These are phyloP conservation scores for Melanophora roralis DNA, from an alignment of 2,888 invertebrate species.

Conservation along the genomic window DNA sequence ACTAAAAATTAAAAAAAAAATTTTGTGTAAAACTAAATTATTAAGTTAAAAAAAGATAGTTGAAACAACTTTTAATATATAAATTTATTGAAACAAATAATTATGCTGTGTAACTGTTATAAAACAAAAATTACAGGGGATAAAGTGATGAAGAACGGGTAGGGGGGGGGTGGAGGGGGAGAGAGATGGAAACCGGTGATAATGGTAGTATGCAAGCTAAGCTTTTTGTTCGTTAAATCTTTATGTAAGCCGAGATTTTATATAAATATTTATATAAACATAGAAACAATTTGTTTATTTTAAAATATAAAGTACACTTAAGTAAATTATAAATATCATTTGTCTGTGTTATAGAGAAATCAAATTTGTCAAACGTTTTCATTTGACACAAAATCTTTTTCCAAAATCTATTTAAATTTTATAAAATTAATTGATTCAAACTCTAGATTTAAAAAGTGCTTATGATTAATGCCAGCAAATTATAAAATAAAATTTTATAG, in stretches of 20 bases:
- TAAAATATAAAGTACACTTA: no score
- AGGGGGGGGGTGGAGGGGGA: no score
- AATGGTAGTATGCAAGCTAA: constrained; percentile 46
- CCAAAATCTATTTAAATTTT: background rate
- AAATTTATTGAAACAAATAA: background rate
- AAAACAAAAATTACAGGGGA: no score
- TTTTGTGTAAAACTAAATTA: constrained; percentile 19
- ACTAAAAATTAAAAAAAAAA: constrained; percentile 29
- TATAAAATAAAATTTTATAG: no score
- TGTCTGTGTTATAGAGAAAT: background rate
- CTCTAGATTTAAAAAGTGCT: no score
- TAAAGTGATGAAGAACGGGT: no score
- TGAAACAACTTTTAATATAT: background rate
- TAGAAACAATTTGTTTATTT: no score
- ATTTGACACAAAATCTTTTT: no score
- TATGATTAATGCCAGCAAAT: no score
- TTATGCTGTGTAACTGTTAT: background rate
- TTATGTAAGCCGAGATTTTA: background rate
- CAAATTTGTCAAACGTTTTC: no score
- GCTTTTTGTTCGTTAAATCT: constrained; percentile 43
- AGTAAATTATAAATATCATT: constrained; percentile 22
- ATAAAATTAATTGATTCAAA: no score
- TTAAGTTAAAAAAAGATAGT: constrained; percentile 20
- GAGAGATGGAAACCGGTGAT: background rate
- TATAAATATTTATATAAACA: no score